Evolutionary conservation across 2,888 invertebrate genomes (phyloP), one percentile per base, ranked within the genome.

Genomic region (Agrotis ipsilon): DNA sequence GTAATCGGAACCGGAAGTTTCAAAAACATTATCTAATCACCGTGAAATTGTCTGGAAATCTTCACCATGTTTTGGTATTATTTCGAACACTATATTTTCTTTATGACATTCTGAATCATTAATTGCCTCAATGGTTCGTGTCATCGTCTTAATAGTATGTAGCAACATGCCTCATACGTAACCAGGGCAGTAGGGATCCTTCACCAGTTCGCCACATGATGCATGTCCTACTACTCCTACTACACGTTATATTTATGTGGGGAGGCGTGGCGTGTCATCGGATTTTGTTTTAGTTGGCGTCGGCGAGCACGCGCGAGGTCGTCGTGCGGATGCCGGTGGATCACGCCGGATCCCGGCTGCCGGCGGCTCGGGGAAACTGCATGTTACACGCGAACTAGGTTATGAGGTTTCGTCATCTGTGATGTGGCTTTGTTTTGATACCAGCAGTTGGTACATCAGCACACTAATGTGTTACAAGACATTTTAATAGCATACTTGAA

Each of bases 201-300:
- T 61, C 55, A 78, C 27, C 58, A 62, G 32, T 60, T 62, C 39
- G 32, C 67, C 46, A 58, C 64, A 68, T 79, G 67, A 72, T 66
- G 65, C 32, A 81, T 74, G 74, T 65, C n/a, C n/a, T 51, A 63
- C 66, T 65, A 57, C 68, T 77, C 60, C 51, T 66, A 76, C 64
- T 57, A 54, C 62, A 68, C 16, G 49, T 49, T 57, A 55, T 73
- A 66, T 76, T 65, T 65, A 78, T 78, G 74, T 68, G 45, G 61
- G 84, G 80, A 80, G 86, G 87, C 86, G 87, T 85, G 86, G 79
- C 86, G 79, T 84, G 81, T 84, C 85, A 80, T 83, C 83, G 75
- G 77, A 78, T 85, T 84, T 84, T 90, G 88, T 89, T 88, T 87
- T 80, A 88, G 88, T 91, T 91, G 91, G 90, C 91, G 86, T 80